Percentiles rank a stretch among this genome's conserved stretches.
Evolutionary conservation across 2,888 invertebrate genomes (phyloP).

Genomic region (Aphelenchoides bicaudatus): DNA sequence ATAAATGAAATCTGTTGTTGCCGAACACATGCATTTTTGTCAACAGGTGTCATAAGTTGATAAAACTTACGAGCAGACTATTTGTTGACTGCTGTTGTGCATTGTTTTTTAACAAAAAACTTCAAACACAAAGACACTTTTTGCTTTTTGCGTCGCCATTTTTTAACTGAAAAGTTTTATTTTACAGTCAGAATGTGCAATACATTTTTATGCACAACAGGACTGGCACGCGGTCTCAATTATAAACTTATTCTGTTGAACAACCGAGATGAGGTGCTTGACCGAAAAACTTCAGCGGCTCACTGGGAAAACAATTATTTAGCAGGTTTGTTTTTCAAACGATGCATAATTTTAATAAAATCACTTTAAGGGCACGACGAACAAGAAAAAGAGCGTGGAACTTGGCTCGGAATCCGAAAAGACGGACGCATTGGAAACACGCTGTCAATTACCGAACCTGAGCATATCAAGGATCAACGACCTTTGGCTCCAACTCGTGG

Average conservation of each 20-base stretch:
- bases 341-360: neutral
- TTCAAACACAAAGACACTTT: too few relatives aligned
- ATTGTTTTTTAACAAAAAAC: too few relatives aligned
- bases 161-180: too few relatives aligned
- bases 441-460: conserved; percentile 43
- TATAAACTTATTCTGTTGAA: conserved; percentile 46
- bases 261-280: conserved; percentile 47
- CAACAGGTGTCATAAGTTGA: too few relatives aligned
- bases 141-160: too few relatives aligned
- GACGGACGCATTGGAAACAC: conserved; percentile 40
- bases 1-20: too few relatives aligned
- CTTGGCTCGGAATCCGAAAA: conserved; percentile 48
- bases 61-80: too few relatives aligned
- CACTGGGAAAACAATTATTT: conserved; percentile 44
- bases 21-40: too few relatives aligned
- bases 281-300: conserved; percentile 39
- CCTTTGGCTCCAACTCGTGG: conserved; percentile 42
- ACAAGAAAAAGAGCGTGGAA: conserved; percentile 45
- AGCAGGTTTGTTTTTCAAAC: conserved; percentile 34
- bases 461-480: conserved; percentile 21
- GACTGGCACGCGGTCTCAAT: conserved; percentile 11
- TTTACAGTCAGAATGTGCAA: conserved; percentile 29
- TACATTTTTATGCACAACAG: conserved; percentile 25
- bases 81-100: too few relatives aligned
- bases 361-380: conserved; percentile 42